These are phyloP conservation scores for Drosophila teissieri DNA, from an alignment of 1,140 invertebrate species.

Conservation along the genomic window DNA sequence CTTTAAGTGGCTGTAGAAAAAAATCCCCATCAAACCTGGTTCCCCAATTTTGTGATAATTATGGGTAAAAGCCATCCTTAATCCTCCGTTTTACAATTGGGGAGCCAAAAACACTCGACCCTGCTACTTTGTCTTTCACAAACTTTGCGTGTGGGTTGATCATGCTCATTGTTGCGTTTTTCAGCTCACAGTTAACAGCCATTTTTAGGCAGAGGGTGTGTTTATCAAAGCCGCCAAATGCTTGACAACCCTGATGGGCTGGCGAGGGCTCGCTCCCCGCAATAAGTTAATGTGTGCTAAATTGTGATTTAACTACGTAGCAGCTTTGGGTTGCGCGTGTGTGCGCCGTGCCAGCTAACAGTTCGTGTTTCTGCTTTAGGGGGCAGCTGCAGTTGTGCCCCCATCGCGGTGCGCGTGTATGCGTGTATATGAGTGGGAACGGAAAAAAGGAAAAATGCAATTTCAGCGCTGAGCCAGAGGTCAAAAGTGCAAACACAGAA, in stretches of 20 bases:
- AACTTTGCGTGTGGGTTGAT: not conserved
- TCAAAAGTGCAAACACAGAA: constrained; percentile 66
- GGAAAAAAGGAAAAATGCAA: constrained; percentile 25
- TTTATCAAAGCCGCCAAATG: constrained; percentile 1
- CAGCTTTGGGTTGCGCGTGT: constrained; percentile 25
- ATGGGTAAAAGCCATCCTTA: too few species aligned
- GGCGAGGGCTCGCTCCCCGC: constrained; percentile 27
- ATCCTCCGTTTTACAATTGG: too few species aligned
- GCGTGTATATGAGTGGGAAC: constrained; percentile 17
- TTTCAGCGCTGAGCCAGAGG: constrained; percentile 57
- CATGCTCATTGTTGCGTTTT: not conserved
- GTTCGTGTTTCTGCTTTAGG: constrained; percentile 3
- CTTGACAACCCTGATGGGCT: constrained; percentile 32
- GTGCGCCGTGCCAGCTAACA: constrained; percentile 9
- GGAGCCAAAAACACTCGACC: too few species aligned
- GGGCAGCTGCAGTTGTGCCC: constrained; percentile 46
- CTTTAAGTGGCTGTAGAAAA: too few species aligned
- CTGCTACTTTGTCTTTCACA: not conserved
- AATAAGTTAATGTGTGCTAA: constrained; percentile 40
- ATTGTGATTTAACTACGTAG: constrained; percentile 45
- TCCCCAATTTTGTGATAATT: too few species aligned
- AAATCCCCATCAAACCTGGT: too few species aligned
- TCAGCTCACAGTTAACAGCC: not conserved
- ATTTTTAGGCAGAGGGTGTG: constrained; percentile 18
- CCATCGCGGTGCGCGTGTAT: constrained; percentile 27